Evolutionary conservation across 64 coral and sea anemone species (phyloP), one percentile per base, ranked within the genome.

Genomic region (Pocillopora verrucosa): DNA sequence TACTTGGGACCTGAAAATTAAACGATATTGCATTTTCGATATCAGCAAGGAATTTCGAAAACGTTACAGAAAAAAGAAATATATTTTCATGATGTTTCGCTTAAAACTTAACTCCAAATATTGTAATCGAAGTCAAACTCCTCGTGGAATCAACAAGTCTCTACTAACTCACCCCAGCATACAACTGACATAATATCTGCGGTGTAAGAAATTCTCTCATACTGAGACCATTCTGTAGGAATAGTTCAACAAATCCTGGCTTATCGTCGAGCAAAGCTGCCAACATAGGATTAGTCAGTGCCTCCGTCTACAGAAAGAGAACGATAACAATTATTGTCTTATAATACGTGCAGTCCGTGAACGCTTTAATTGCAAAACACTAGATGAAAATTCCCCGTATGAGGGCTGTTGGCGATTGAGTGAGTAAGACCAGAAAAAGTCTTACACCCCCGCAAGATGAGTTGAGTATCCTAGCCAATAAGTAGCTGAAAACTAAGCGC

Each of bases 191-290:
- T 30, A 99, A 73, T 59, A 87, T 87, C 7, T 99, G 94, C 16
- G 89, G 76, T 19, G 90, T 80, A 10, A 99, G 84, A 58, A 99
- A 99, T 20, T 99, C 97, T 3, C 91, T 87, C 97, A 99, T 95
- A 65, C 97, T 99, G 37, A 95, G 51, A 16, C 97, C 97, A 61
- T 89, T 99, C 77, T 91, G 81, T 5, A 99, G 79, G 62, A 99
- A 99, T 19, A 99, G 69, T 30, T 93, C 91, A 1, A 87, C 97
- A 56, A 99, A 99, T 17, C 91, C 94, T 24, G 94, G 84, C 61
- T 99, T 99, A 59, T 99, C 97, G 59, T 99, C 97, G 13, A 99
- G 88, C 13, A 99, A 79, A 16, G 97, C 97, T 1, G 97, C 93
- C 77, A 99, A 51, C 97, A 95, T 99, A 22, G 97, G 91, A 5